Percentiles rank a stretch among this genome's conserved stretches.
Conservation (phyloP, 2,797 vertebrate species). For the Lemur catta region DNA sequence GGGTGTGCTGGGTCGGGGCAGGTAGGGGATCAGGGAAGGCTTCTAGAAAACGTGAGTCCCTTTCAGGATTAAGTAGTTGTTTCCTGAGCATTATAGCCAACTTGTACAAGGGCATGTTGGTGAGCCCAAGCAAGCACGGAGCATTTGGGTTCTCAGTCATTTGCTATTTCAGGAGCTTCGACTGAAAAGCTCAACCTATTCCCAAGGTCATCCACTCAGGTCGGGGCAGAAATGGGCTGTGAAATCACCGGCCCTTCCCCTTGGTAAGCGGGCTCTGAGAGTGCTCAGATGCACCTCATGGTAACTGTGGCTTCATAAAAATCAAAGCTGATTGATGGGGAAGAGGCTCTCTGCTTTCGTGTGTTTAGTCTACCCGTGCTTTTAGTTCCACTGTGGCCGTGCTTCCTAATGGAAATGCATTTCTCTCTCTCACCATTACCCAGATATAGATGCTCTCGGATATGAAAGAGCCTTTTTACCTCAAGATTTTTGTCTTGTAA, state of each 20-base stretch:
- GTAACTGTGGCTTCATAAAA: conserved; percentile 59
- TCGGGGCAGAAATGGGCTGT: background rate
- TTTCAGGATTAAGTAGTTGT: background rate
- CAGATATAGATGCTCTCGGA: conserved; percentile 25
- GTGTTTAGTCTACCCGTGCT: conserved; percentile 57
- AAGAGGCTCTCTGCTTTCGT: background rate
- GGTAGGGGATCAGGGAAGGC: background rate
- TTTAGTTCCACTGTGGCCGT: conserved; percentile 49
- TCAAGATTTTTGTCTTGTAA: conserved; percentile 56
- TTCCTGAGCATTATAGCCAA: background rate
- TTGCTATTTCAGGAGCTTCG: conserved; percentile 33
- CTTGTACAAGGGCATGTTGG: background rate
- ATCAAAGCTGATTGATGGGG: conserved; percentile 58
- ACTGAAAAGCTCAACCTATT: background rate
- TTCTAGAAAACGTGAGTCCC: background rate
- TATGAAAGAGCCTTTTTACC: conserved; percentile 29
- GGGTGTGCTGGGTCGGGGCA: background rate
- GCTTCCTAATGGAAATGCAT: conserved; percentile 68
- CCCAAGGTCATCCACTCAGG: conserved; percentile 40
- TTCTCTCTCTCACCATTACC: conserved; percentile 52
- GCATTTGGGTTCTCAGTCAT: background rate
- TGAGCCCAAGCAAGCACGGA: background rate
- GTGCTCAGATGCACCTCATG: conserved; percentile 10
- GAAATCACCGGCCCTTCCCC: conserved; percentile 29
- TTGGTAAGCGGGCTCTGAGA: background rate